Percentiles rank a stretch among this genome's conserved stretches.
phyloP scores from a whole-genome alignment of 1,140 invertebrate species.

The Choristoneura fumiferana region DNA sequence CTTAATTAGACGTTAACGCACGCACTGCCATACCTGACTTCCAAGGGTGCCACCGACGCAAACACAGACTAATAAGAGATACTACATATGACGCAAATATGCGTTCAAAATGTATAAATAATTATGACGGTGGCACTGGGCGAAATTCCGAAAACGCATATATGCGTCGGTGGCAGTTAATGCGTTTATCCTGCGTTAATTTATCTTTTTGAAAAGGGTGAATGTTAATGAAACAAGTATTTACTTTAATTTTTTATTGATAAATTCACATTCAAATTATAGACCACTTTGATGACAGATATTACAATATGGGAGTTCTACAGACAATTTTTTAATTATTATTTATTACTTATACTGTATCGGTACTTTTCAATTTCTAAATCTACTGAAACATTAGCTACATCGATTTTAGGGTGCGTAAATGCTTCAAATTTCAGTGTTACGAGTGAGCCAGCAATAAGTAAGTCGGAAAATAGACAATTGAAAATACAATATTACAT shows the following conservation, averaged over 20 bases:
- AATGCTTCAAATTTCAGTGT: constrained; percentile 69
- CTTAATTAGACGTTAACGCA: too few species aligned
- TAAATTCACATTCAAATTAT: constrained; percentile 78
- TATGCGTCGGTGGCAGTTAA: too few species aligned
- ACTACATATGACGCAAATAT: too few species aligned
- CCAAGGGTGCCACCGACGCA: too few species aligned
- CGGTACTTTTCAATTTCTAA: constrained; percentile 68
- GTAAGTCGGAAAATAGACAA: constrained; percentile 63
- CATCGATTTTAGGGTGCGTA: constrained; percentile 70
- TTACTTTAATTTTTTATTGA: constrained; percentile 73
- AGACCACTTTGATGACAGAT: constrained; percentile 71
- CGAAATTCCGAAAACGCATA: too few species aligned
- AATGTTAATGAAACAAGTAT: neutral
- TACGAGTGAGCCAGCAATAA: constrained; percentile 51
- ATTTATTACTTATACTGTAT: constrained; percentile 68
- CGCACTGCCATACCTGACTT: too few species aligned
- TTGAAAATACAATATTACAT: constrained; percentile 57
- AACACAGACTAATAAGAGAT: too few species aligned
- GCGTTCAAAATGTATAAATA: too few species aligned
- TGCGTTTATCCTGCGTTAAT: too few species aligned
- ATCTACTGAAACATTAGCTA: constrained; percentile 67
- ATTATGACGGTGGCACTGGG: too few species aligned
- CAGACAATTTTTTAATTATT: constrained; percentile 72
- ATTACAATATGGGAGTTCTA: constrained; percentile 71
- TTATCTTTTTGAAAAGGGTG: too few species aligned